Base-by-base conservation (phyloP, 2,888 invertebrate genomes). In the Drosophila borealis region DNA sequence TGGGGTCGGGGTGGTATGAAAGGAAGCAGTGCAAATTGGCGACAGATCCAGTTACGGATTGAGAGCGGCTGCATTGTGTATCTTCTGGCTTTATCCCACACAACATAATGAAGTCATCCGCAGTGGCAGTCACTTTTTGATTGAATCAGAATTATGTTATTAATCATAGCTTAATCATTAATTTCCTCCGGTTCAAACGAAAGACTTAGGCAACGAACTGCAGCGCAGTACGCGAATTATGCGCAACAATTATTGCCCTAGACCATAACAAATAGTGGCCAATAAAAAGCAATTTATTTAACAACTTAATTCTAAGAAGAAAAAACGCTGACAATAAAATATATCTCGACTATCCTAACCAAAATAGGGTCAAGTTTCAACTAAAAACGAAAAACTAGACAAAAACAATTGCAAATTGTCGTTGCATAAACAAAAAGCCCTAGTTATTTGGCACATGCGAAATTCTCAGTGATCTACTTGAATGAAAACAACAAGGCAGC, bases 361-460 rank as follows among this genome's bases (percentile, higher is more conserved):
- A 69, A 68, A 86, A 80, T 89, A 67, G 59, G 84, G 87, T 88
- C 84, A 86, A 83, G 83, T 78, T 74, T 37, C 54, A 51, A 46
- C 41, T 49, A n/a, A 39, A 37, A n/a, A 54, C 44, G 39, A 41
- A 70, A 33, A 44, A 56, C 25, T 33, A 17, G 14, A 41, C 34
- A 50, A 61, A 29, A 44, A 71, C 81, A 78, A 83, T 67, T 55
- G 44, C 46, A 66, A 72, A 69, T 78, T 72, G 70, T 65, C 45
- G 54, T 60, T 46, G 67, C 50, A 69, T 48, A 70, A 70, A 75
- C 67, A 73, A 73, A 73, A 64, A 74, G 84, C 81, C 79, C 85
- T 76, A 84, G 70, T 70, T 81, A 76, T 87, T 81, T 79, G 81
- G 83, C 85, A 83, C 85, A 83, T 83, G 83, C 88, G 83, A 87